Conservation (phyloP, 2,888 invertebrate species). For the Desoria tigrina region DNA sequence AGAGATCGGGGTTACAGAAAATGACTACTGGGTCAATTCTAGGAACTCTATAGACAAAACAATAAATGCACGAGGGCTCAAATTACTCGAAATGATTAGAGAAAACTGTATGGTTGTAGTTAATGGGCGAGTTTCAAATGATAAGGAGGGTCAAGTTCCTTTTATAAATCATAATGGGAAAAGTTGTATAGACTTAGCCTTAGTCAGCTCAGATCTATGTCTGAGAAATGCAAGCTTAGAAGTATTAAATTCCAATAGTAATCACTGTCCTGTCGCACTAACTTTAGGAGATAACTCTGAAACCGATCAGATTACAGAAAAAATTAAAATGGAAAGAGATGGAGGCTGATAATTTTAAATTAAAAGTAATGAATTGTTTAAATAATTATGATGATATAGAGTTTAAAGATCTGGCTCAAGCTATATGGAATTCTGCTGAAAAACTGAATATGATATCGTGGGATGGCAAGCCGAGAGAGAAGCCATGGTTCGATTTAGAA, state of each 20-base stretch:
- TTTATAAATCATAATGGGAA: conserved; percentile 8
- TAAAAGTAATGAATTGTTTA: too few relatives aligned
- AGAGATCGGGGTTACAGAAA: too few relatives aligned
- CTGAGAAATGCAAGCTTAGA: neutral
- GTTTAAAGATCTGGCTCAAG: neutral
- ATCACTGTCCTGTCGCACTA: too few relatives aligned
- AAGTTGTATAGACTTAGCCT: conserved; percentile 26
- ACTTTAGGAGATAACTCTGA: too few relatives aligned
- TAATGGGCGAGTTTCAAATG: conserved; percentile 26
- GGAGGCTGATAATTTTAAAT: too few relatives aligned
- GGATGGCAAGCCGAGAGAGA: neutral
- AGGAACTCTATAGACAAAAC: too few relatives aligned
- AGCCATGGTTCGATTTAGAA: conserved; percentile 28
- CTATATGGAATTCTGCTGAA: conserved; percentile 6
- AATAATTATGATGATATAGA: neutral
- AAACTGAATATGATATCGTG: neutral
- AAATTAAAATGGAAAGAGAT: too few relatives aligned
- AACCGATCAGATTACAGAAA: too few relatives aligned
- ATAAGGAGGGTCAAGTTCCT: conserved; percentile 14
- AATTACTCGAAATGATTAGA: neutral
- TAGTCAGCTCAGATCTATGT: neutral
- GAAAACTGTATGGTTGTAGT: conserved; percentile 10
- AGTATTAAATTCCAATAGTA: too few relatives aligned
- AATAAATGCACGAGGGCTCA: conserved; percentile 4
- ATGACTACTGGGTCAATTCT: too few relatives aligned